phyloP scores from a whole-genome alignment of 2,113 vertebrate genomes.

The Euleptes europaea region DNA sequence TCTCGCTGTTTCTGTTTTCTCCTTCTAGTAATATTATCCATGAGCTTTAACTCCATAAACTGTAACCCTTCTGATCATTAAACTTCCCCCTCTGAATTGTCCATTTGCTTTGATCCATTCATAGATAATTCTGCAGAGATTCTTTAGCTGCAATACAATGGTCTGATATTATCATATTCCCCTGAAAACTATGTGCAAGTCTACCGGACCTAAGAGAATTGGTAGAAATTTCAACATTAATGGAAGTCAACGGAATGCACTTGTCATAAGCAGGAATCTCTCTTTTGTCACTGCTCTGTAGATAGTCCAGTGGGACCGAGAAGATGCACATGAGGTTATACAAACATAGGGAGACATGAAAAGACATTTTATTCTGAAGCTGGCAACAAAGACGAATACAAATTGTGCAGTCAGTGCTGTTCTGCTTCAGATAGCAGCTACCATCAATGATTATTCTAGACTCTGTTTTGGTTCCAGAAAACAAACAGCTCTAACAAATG shows the following conservation, averaged over 20 bases:
- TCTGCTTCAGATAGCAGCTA: background rate
- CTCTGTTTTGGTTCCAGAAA: background rate
- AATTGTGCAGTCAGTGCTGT: background rate
- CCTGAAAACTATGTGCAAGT: background rate
- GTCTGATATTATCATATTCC: constrained; percentile 22
- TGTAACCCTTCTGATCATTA: background rate
- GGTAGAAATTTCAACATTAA: background rate
- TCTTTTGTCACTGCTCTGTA: background rate
- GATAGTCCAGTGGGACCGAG: background rate
- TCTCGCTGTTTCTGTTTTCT: constrained; percentile 36
- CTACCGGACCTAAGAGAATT: background rate
- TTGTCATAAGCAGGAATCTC: background rate
- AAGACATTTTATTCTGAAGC: background rate
- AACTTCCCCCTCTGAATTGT: background rate
- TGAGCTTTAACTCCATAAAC: constrained; percentile 3
- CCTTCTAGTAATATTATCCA: constrained; percentile 6
- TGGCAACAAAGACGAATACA: background rate
- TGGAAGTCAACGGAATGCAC: background rate
- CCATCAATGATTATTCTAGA: background rate
- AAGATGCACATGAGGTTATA: background rate
- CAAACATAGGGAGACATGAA: background rate
- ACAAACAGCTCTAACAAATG: background rate
- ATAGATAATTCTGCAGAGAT: constrained; percentile 29
- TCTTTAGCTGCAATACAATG: background rate
- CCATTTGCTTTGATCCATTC: constrained; percentile 4